Base-by-base conservation (phyloP, 2,888 invertebrate species). In the Pecten maximus region DNA sequence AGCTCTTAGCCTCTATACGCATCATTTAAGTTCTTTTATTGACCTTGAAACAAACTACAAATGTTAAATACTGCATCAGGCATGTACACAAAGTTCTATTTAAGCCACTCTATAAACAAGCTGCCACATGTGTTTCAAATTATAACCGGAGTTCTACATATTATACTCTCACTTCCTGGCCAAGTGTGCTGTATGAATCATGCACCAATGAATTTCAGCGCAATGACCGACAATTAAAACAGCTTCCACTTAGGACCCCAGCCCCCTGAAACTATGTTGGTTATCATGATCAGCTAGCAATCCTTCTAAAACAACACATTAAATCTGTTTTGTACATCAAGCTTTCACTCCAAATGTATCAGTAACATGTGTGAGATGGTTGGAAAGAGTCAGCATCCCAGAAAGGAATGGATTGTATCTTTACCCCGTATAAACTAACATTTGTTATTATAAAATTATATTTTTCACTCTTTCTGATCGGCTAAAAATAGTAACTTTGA, bases 81-180 rank as follows among this genome's bases (percentile, higher is more conserved):
- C 74, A 35, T 74, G 74, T 74, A 35, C 74, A 74, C 74, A 74
- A 74, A 35, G 74, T 74, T 28, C 35, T 74, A 74, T 74, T 74
- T 74, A 74, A 8, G 6, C 28, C 74, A 74, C 74, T 10, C 12
- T 12, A 54, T 54, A 54, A 54, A 19, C 50, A 74, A 28, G 74
- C 74, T 74, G 74, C 74, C 74, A 74, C 74, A 74, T 74, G 74
- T 74, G 74, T 74, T 74, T 74, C 28, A 74, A 74, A 74, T 74
- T 74, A 74, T 60, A 60, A 60, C 60, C 4, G 48, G 23, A 28
- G 35, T 35, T 74, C n/a, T n/a, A n/a, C n/a, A n/a, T n/a, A n/a
- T n/a, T n/a, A n/a, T 35, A 74, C 74, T 74, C 74, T 74, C 74
- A 74, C 74, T 74, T 74, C 74, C 74, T 35, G 74, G 28, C 74